Conservation (phyloP, 1,140 invertebrate genomes). For the Lordiphosa mommai region DNA sequence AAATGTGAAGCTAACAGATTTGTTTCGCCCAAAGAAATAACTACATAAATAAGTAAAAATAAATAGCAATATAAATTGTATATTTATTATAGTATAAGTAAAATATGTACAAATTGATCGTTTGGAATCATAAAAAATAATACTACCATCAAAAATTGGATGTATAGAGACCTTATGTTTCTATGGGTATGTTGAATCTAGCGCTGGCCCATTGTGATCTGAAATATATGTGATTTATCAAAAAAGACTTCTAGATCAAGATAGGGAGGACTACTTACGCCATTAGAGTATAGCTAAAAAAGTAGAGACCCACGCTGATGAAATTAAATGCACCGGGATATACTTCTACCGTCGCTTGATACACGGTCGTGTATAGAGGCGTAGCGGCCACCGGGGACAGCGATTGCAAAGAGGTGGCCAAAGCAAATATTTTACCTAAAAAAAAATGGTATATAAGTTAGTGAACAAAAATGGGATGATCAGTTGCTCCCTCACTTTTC, state of each 20-base stretch:
- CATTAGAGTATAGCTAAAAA: constrained; percentile 78
- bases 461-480: not conserved
- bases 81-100: too few species aligned
- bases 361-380: constrained; percentile 83
- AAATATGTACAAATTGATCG: too few species aligned
- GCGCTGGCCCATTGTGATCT: too few species aligned
- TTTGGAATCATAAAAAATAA: too few species aligned
- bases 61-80: too few species aligned
- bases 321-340: constrained; percentile 82
- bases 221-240: not conserved
- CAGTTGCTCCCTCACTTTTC: too few species aligned
- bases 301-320: constrained; percentile 75
- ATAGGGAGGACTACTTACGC: constrained; percentile 82
- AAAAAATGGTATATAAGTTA: not conserved
- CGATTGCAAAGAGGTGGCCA: constrained; percentile 84
- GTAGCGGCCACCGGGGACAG: constrained; percentile 82
- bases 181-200: too few species aligned
- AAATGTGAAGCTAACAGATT: too few species aligned
- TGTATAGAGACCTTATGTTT: too few species aligned
- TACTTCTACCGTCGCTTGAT: constrained; percentile 80
- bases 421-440: constrained; percentile 83
- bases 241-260: too few species aligned
- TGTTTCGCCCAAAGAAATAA: constrained; percentile 23
- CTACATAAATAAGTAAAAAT: too few species aligned
- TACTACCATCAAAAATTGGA: too few species aligned